Evolutionary conservation across 1,140 invertebrate species (phyloP).

Genomic region (Magallana angulata): DNA sequence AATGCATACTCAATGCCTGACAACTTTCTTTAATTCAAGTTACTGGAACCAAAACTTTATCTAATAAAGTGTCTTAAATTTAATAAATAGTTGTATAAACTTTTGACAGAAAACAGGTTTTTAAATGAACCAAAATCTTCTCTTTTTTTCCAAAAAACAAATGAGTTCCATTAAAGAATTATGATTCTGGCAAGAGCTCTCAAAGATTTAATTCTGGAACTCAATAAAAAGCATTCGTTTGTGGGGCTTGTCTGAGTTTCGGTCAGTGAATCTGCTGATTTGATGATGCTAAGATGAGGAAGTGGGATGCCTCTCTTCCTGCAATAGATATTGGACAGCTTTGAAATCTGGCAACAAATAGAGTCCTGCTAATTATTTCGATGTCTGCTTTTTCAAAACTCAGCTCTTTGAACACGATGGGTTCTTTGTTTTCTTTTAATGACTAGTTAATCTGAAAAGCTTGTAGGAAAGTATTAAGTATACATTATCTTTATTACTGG

Average conservation of each 20-base stretch:
- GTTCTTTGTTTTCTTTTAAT: slow-evolving; percentile 16
- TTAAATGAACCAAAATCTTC: slow-evolving; percentile 18
- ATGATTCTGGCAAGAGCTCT: slow-evolving; percentile 32
- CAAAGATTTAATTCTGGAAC: slow-evolving; percentile 16
- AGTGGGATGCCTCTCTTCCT: slow-evolving; percentile 17
- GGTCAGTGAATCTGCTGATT: slow-evolving; percentile 30
- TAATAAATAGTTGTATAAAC: neutral
- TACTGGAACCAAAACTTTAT: too few relatives aligned
- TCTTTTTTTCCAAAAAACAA: slow-evolving; percentile 1
- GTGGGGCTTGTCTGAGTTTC: slow-evolving; percentile 18
- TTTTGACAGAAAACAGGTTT: slow-evolving; percentile 21
- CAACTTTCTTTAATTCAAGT: too few relatives aligned
- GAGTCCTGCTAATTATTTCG: neutral
- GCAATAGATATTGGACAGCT: slow-evolving; percentile 28
- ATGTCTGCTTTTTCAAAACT: slow-evolving; percentile 13
- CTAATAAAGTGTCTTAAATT: too few relatives aligned
- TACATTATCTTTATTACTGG: neutral
- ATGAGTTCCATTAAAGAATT: slow-evolving; percentile 35
- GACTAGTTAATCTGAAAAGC: neutral
- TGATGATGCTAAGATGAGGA: neutral
- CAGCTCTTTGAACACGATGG: neutral
- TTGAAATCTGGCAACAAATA: slow-evolving; percentile 22
- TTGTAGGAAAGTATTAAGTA: too few relatives aligned
- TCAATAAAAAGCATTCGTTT: slow-evolving; percentile 24
- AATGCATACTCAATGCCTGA: too few relatives aligned